phyloP scores from a whole-genome alignment of 2,888 invertebrate species.

The Troglohyphantes excavatus region DNA sequence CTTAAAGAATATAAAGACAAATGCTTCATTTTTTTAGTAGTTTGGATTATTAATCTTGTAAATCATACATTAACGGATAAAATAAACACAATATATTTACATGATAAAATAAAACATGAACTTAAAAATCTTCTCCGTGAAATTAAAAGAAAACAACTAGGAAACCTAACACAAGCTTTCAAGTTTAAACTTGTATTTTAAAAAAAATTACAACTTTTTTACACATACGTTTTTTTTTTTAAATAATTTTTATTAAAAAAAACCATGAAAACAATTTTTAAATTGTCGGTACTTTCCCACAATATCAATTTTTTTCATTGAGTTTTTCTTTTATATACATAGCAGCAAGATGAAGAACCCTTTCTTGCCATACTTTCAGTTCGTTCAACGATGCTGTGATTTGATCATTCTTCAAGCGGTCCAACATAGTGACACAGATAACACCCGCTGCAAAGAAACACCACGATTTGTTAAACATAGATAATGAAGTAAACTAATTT shows the following conservation, averaged over 20 bases:
- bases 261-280: not conserved
- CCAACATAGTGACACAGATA: constrained; percentile 94
- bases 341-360: constrained; percentile 92
- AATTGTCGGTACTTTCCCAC: not conserved
- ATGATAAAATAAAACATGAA: too few species aligned
- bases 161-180: too few species aligned
- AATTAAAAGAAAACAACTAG: too few species aligned
- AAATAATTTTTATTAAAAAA: not conserved
- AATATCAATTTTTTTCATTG: constrained; percentile 81
- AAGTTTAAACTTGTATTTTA: too few species aligned
- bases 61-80: too few species aligned
- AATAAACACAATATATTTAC: too few species aligned
- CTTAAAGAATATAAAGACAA: too few species aligned
- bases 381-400: constrained; percentile 93
- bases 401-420: constrained; percentile 96
- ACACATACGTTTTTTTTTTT: not conserved
- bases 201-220: not conserved
- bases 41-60: too few species aligned
- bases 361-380: constrained; percentile 93
- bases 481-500: too few species aligned
- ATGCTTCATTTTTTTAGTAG: too few species aligned
- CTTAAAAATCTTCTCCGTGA: too few species aligned
- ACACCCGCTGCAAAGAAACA: constrained; percentile 82
- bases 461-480: too few species aligned
- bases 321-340: constrained; percentile 92